Evolutionary conservation across 2,888 invertebrate genomes (phyloP).

Genomic region (Sepiola atlantica): DNA sequence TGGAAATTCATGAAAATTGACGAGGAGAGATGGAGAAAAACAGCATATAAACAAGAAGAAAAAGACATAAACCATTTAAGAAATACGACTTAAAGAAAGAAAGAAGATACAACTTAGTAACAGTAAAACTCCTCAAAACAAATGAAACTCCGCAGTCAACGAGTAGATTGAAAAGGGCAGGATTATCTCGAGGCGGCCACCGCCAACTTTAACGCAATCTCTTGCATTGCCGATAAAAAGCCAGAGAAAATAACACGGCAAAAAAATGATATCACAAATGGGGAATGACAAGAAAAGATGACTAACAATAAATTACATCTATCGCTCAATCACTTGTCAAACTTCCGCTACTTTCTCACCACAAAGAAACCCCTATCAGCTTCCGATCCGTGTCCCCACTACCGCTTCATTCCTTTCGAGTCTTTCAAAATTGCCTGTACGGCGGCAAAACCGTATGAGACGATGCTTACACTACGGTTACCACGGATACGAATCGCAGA

Average conservation of each 20-base stretch:
- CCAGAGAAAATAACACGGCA: too few species aligned
- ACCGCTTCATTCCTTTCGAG: not conserved
- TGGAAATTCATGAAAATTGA: not conserved
- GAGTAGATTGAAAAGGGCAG: not conserved
- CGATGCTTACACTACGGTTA: not conserved
- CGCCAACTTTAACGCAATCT: not conserved
- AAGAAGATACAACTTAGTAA: not conserved
- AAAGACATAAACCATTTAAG: not conserved
- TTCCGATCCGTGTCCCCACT: not conserved
- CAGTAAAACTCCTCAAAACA: not conserved
- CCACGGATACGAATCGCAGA: not conserved
- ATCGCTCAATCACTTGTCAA: not conserved
- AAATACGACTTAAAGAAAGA: not conserved
- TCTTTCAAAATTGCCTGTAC: not conserved
- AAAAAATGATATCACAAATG: not conserved
- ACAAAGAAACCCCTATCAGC: not conserved
- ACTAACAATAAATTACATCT: constrained; percentile 17
- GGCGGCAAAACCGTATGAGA: not conserved
- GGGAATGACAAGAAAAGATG: not conserved
- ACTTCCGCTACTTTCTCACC: not conserved
- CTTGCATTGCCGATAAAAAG: not conserved
- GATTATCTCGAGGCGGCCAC: not conserved
- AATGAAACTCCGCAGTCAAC: not conserved
- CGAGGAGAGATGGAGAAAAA: not conserved
- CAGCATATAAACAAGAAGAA: too few species aligned